Conservation (phyloP, 2,113 vertebrate genomes). For the Pachyramphus minor region DNA sequence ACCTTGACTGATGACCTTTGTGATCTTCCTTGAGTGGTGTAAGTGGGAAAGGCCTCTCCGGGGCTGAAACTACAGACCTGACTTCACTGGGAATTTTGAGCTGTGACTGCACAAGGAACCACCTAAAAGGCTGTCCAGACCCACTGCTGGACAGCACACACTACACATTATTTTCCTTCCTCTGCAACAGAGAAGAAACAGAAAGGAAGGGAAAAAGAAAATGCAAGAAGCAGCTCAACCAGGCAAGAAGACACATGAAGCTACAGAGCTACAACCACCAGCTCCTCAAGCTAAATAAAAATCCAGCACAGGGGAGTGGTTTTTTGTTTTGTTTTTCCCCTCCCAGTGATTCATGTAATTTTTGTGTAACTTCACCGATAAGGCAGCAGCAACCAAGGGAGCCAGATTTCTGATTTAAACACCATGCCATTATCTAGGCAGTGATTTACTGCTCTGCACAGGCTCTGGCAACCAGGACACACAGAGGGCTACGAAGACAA, state of each 20-base stretch:
- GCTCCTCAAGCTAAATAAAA: background rate
- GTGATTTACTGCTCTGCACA: background rate
- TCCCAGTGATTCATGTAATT: background rate
- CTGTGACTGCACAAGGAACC: background rate
- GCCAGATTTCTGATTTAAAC: background rate
- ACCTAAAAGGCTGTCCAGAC: background rate
- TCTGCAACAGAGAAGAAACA: background rate
- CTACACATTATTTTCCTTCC: background rate
- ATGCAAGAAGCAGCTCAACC: background rate
- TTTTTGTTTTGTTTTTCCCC: background rate
- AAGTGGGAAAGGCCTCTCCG: background rate
- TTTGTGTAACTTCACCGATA: background rate
- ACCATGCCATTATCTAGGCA: background rate
- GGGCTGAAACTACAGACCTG: background rate
- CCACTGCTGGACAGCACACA: background rate
- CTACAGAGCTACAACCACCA: background rate
- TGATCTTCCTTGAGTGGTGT: rapidly evolving
- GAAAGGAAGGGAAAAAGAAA: background rate
- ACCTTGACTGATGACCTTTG: background rate
- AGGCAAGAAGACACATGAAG: background rate
- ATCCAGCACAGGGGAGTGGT: background rate
- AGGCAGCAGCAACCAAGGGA: background rate
- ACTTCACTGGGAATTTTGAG: background rate
- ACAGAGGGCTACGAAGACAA: background rate
- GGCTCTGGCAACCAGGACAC: background rate